Evolutionary conservation across 23 tunicate genomes (phyloP).

Genomic region (Phallusia fumigata): DNA sequence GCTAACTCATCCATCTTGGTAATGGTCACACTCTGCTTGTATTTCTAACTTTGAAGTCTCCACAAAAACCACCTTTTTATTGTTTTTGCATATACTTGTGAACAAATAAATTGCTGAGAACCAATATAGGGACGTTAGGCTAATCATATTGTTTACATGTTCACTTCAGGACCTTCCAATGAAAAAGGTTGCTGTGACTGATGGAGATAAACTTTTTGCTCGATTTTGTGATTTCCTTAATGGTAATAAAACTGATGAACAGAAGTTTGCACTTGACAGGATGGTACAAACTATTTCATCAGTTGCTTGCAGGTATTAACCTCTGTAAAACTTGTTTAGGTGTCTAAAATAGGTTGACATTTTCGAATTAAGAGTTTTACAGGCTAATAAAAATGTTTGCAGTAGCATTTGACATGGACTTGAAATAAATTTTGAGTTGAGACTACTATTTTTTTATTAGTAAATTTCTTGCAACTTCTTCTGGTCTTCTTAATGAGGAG

Average conservation of each 20-base stretch:
- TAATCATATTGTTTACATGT: no score
- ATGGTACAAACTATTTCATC: background rate
- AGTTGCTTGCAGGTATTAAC: constrained; percentile 17
- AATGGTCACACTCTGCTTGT: no score
- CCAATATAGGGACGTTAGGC: no score
- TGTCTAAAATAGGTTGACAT: no score
- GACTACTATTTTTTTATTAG: background rate
- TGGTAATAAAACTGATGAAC: background rate
- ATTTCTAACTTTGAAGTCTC: no score
- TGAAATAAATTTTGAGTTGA: background rate
- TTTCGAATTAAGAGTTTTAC: no score
- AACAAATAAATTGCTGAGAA: no score
- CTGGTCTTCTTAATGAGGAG: background rate
- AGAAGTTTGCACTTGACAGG: background rate
- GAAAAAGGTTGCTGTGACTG: background rate
- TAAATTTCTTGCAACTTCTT: background rate
- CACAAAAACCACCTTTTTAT: no score
- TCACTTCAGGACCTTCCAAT: background rate
- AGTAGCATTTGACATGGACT: no score
- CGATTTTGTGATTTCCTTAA: background rate
- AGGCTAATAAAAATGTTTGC: no score
- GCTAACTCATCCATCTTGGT: background rate
- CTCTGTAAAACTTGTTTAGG: background rate
- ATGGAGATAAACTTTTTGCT: background rate
- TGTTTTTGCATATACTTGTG: no score